Conservation (phyloP, 1,140 invertebrate genomes). For the Chelonus insularis region DNA sequence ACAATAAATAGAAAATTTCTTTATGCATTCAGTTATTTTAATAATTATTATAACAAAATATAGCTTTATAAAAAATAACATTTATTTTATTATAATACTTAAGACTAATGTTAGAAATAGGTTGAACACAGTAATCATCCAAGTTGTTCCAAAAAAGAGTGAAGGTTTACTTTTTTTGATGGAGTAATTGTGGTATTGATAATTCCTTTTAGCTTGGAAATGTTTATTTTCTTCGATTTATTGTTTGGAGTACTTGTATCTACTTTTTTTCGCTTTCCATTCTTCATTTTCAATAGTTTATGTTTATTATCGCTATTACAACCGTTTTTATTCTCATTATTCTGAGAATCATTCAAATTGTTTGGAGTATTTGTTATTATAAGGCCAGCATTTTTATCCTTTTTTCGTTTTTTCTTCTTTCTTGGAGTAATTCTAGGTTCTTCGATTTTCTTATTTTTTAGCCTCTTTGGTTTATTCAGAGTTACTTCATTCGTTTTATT, state of each 20-base stretch:
- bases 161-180: constrained; percentile 4
- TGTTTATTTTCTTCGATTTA: constrained; percentile 24
- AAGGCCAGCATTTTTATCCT: constrained; percentile 49
- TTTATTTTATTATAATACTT: too few species aligned
- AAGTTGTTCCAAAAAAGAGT: constrained; percentile 21
- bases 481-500: constrained; percentile 35
- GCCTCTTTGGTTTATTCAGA: constrained; percentile 40
- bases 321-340: neutral
- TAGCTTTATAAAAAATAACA: too few species aligned
- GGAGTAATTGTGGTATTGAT: constrained; percentile 13
- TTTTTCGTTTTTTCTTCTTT: constrained; percentile 45
- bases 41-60: too few species aligned
- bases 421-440: constrained; percentile 17
- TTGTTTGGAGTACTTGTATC: neutral
- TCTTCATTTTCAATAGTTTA: constrained; percentile 1
- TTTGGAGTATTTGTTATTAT: constrained; percentile 36
- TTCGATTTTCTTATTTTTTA: constrained; percentile 22
- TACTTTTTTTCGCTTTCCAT: neutral
- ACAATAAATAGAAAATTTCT: too few species aligned
- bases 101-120: too few species aligned
- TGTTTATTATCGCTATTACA: constrained; percentile 1
- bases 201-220: constrained; percentile 25
- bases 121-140: neutral
- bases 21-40: too few species aligned
- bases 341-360: neutral